Conservation (phyloP, 1,140 invertebrate species). For the Penaeus indicus region DNA sequence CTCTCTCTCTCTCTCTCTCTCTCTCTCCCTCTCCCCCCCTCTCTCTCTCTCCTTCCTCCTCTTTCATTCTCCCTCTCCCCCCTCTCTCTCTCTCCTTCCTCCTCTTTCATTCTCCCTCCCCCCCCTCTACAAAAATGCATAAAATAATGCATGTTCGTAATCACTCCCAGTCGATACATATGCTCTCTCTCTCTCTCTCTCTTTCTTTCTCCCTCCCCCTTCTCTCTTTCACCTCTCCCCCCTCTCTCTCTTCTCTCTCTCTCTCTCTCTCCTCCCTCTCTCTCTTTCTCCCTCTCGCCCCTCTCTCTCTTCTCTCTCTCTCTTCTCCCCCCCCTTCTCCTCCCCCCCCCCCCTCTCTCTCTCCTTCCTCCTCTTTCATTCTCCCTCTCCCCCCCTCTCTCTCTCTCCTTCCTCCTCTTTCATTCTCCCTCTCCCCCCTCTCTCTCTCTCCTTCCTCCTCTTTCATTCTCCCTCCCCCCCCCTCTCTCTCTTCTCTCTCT, state of each 20-base stretch:
- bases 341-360: not conserved
- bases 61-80: accelerated
- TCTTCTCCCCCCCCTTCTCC: not conserved
- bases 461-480: not conserved
- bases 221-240: not conserved
- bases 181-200: too few species aligned
- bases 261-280: slow-evolving; percentile 1
- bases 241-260: slow-evolving; percentile 4
- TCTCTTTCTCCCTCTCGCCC: not conserved
- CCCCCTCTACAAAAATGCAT: too few species aligned
- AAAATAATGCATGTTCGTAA: too few species aligned
- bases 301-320: not conserved
- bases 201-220: too few species aligned
- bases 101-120: too few species aligned
- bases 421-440: not conserved
- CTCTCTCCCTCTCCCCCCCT: too few species aligned
- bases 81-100: too few species aligned
- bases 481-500: not conserved
- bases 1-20: too few species aligned
- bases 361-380: not conserved
- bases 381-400: not conserved
- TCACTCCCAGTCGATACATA: too few species aligned
- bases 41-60: too few species aligned
- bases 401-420: not conserved
- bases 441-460: not conserved